Conservation (phyloP, 2,797 vertebrate species). For the Sebastes wilsoni region DNA sequence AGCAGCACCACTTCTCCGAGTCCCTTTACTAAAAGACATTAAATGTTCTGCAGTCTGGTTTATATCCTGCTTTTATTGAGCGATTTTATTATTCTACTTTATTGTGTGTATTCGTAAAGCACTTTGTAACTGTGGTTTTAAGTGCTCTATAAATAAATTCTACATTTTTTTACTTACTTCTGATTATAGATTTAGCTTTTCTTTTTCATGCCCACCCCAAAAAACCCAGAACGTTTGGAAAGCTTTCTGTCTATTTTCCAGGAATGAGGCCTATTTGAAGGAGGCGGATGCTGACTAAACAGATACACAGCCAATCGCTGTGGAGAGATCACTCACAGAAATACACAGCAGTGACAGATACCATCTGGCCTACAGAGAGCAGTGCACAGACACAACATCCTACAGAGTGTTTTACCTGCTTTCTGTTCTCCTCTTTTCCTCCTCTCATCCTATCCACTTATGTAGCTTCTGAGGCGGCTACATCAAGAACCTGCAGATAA, state of each 20-base stretch:
- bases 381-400: conserved; percentile 7
- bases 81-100: conserved; percentile 5
- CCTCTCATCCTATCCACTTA: conserved; percentile 1
- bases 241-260: conserved; percentile 3
- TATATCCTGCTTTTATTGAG: conserved; percentile 9
- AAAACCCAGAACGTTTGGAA: neutral
- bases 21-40: neutral
- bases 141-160: conserved; percentile 18
- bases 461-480: neutral
- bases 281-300: conserved; percentile 42
- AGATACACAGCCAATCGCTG: conserved; percentile 30
- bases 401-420: conserved; percentile 27
- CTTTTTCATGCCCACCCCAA: neutral
- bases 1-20: neutral
- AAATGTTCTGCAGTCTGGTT: conserved; percentile 14
- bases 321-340: conserved; percentile 40
- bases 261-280: conserved; percentile 4
- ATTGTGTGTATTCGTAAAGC: conserved; percentile 8
- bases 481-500: neutral
- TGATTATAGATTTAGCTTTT: conserved; percentile 3
- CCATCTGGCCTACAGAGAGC: conserved; percentile 38
- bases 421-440: neutral
- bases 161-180: neutral
- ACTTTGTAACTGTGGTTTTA: conserved; percentile 15
- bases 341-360: conserved; percentile 38